These are phyloP conservation scores for Oryzaephilus surinamensis DNA, from an alignment of 1,140 invertebrate genomes.

Conservation along the genomic window DNA sequence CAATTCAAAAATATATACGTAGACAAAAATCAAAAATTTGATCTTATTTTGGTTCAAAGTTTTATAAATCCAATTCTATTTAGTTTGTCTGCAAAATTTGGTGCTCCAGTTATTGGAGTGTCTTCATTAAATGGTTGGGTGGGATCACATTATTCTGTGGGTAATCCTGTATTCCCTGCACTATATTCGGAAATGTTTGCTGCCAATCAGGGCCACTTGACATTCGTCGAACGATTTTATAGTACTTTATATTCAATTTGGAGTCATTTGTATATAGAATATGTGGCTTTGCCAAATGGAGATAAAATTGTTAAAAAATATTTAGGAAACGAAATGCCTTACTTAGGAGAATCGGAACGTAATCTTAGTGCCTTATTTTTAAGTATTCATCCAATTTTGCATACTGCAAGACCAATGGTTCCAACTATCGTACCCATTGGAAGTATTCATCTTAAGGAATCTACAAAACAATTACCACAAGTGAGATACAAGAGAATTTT, in stretches of 20 bases:
- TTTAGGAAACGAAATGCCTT: constrained; percentile 36
- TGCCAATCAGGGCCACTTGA: constrained; percentile 23
- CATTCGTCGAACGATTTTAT: constrained; percentile 33
- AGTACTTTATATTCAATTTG: constrained; percentile 16
- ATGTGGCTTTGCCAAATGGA: constrained; percentile 16
- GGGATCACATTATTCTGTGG: constrained; percentile 22
- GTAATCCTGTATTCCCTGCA: constrained; percentile 34
- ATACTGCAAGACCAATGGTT: constrained; percentile 36
- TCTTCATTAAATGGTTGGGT: constrained; percentile 9
- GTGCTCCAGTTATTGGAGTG: constrained; percentile 25
- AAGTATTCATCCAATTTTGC: constrained; percentile 38
- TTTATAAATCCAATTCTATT: constrained; percentile 19
- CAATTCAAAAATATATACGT: constrained; percentile 27
- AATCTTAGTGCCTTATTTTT: constrained; percentile 42
- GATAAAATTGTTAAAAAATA: constrained; percentile 31
- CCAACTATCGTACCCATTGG: constrained; percentile 28
- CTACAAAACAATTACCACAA: too few relatives aligned
- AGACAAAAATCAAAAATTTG: constrained; percentile 23
- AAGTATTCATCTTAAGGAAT: too few relatives aligned
- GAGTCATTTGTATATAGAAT: constrained; percentile 22
- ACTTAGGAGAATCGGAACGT: constrained; percentile 37
- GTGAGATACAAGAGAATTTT: too few relatives aligned
- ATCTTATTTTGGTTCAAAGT: constrained; percentile 26
- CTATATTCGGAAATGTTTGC: constrained; percentile 34
- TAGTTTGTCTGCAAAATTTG: constrained; percentile 16